Conservation (phyloP, 2,113 vertebrate species). For the Macroglossus sobrinus region DNA sequence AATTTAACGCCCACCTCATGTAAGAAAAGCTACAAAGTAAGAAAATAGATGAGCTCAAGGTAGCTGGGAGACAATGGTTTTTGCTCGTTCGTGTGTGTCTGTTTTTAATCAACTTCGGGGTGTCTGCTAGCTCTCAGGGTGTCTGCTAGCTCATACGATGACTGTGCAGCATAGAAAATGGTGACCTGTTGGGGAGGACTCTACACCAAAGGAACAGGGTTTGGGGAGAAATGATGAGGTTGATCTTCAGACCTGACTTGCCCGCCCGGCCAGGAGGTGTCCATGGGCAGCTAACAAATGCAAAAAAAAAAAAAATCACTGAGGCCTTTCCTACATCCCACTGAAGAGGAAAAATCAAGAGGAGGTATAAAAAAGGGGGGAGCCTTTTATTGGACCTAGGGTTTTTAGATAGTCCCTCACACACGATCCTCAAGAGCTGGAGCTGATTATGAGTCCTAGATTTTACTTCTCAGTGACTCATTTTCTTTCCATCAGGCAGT, state of each 20-base stretch:
- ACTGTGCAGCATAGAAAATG: background rate
- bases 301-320: background rate
- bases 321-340: no score
- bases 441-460: background rate
- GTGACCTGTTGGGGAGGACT: background rate
- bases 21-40: background rate
- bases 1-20: background rate
- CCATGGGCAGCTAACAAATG: background rate
- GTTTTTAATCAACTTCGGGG: background rate
- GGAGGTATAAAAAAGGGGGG: background rate
- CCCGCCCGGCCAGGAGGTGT: no score
- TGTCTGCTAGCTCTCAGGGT: background rate
- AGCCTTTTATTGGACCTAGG: background rate
- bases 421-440: background rate
- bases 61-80: background rate
- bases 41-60: background rate
- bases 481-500: fast-evolving
- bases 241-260: fast-evolving
- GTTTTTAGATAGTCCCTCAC: background rate
- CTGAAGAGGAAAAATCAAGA: background rate
- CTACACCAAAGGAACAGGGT: no score
- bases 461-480: fast-evolving
- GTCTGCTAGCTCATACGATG: background rate
- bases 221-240: fast-evolving
- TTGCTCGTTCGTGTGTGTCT: background rate